Base-by-base conservation (phyloP, 2,113 vertebrate genomes). In the Chaetura pelagica region DNA sequence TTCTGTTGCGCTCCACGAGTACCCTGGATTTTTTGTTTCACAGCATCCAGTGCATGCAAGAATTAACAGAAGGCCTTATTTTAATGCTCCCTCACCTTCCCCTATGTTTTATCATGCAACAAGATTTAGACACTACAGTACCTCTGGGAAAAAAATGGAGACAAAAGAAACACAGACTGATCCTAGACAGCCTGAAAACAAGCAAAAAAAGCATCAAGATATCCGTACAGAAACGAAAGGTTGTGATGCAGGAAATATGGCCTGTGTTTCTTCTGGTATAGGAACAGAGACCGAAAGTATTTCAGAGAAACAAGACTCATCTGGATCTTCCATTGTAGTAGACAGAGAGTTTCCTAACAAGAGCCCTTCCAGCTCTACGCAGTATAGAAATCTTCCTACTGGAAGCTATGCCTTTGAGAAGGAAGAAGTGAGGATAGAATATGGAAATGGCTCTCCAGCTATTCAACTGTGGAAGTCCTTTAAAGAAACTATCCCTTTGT, bases 391-490 rank as follows among this genome's bases (percentile, higher is more conserved):
- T 18, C 89, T 96, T 91, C 89, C 95, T 84, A 83, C 86, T 61
- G 86, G 96, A 87, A 97, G 92, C 58, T 97, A 95, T 94, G 93
- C 94, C 24, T 97, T 96, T 94, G 96, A 97, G 91, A 97, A 98
- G 90, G 93, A 98, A 64, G 93, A 97, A 75, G 93, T 97, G 48
- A 94, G 92, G 71, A 96, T 95, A 95, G 94, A 96, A 62, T 96
- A 96, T 10, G 87, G 94, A 51, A 94, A 80, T 86, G 95, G 97
- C 42, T 96, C 95, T 64, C 96, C 93, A 79, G 87, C 90, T 85
- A 96, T 95, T 94, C 96, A 97, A 15, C 79, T 97, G 49, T 97
- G 96, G 96, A 96, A 97, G 42, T 94, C 97, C 84, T 95, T 97
- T 76, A 97, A 98, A 91, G 96, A 98, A 96, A 98, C 94, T 12